Evolutionary conservation across 2,113 vertebrate species (phyloP).

Genomic region (Phainopepla nitens): DNA sequence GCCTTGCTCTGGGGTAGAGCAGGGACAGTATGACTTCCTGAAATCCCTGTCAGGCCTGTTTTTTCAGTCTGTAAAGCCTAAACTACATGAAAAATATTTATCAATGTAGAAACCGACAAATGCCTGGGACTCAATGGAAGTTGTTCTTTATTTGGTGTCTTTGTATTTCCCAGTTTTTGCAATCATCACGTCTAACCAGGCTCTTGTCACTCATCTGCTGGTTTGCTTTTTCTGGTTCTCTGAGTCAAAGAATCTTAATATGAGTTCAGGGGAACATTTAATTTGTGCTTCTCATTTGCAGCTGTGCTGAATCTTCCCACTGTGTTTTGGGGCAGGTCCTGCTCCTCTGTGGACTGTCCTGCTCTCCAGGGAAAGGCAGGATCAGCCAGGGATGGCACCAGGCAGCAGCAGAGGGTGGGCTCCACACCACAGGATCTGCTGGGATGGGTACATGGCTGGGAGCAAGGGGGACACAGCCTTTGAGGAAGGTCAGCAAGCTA

Average conservation of each 20-base stretch:
- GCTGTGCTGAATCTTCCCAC: background rate
- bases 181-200: background rate
- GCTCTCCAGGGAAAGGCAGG: background rate
- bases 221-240: background rate
- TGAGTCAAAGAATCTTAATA: background rate
- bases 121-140: background rate
- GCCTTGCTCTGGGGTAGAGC: background rate
- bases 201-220: background rate
- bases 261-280: background rate
- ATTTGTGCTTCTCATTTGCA: background rate
- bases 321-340: background rate
- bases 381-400: background rate
- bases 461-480: background rate
- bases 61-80: background rate
- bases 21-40: background rate
- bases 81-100: background rate
- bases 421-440: accelerated
- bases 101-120: background rate
- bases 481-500: background rate
- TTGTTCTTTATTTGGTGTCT: background rate
- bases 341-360: background rate
- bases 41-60: background rate
- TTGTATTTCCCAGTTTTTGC: background rate
- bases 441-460: background rate
- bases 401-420: background rate